phyloP scores from a whole-genome alignment of 1,140 invertebrate species.

The Radopholus similis region DNA sequence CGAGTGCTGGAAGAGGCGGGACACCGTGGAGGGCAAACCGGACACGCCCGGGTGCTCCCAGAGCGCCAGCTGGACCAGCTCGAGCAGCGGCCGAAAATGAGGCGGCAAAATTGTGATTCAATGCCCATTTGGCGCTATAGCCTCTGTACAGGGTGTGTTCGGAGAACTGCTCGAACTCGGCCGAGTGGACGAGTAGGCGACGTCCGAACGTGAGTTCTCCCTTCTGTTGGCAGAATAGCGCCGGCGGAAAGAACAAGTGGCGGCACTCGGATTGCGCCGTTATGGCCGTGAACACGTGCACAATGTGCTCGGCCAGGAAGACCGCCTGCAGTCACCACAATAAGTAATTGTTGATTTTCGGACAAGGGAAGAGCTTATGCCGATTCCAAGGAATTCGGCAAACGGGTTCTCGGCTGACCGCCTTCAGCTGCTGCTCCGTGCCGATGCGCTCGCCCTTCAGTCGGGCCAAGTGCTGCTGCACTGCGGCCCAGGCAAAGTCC shows the following conservation, averaged over 20 bases:
- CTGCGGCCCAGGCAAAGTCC: background rate
- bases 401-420: conserved; percentile 7
- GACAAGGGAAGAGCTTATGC: background rate
- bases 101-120: background rate
- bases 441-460: conserved; percentile 11
- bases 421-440: background rate
- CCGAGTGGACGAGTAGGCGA: too few relatives aligned
- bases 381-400: background rate
- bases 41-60: conserved; percentile 17
- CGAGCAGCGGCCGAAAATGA: conserved; percentile 22
- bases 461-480: background rate
- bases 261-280: too few relatives aligned
- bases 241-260: too few relatives aligned
- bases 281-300: too few relatives aligned
- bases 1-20: conserved; percentile 5
- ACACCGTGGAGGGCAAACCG: conserved; percentile 1
- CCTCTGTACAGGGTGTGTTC: too few relatives aligned
- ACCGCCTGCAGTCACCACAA: too few relatives aligned
- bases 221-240: too few relatives aligned
- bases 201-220: too few relatives aligned
- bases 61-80: conserved; percentile 23
- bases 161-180: too few relatives aligned
- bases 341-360: too few relatives aligned
- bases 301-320: too few relatives aligned
- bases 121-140: background rate